Conservation (phyloP, 2,113 vertebrate species). For the human region GRCh38 chr9:111376001-111376500, state of each 20-base stretch:
- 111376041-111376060: not conserved
- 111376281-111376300: not conserved
- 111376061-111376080: not conserved
- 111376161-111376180: not conserved
- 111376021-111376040: not conserved
- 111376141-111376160: not conserved
- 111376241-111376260: not conserved
- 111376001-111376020: not conserved
- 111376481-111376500: constrained; percentile 99
- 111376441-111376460: not conserved
- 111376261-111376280: not conserved
- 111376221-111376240: not conserved
- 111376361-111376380: not conserved
- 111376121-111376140: not conserved
- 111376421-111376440: not conserved
- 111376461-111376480: constrained; percentile 89
- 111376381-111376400: not conserved
- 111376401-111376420: not conserved
- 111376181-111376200: not conserved
- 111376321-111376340: not conserved
- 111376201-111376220: not conserved
- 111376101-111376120: not conserved
- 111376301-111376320: not conserved
- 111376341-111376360: not conserved
- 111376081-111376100: not conserved